phyloP scores from a whole-genome alignment of 1,140 invertebrate species.

The Hermetia illucens region DNA sequence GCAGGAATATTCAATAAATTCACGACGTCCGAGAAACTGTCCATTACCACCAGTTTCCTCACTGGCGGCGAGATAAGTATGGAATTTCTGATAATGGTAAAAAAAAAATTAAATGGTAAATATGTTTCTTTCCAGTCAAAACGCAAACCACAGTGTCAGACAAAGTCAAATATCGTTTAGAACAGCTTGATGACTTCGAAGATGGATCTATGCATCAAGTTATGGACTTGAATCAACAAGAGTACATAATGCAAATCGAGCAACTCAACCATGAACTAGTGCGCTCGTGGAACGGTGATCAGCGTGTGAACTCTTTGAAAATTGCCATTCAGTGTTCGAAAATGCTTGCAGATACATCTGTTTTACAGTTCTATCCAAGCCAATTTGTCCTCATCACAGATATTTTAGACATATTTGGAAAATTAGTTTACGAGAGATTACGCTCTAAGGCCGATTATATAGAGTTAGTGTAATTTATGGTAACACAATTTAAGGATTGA shows the following conservation, averaged over 20 bases:
- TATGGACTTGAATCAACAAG: slow-evolving; percentile 80
- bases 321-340: slow-evolving; percentile 95
- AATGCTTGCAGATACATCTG: slow-evolving; percentile 73
- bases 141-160: slow-evolving; percentile 66
- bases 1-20: slow-evolving; percentile 68
- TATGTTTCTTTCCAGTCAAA: slow-evolving; percentile 41
- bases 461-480: slow-evolving; percentile 32
- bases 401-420: slow-evolving; percentile 89
- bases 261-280: slow-evolving; percentile 81
- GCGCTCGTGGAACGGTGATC: slow-evolving; percentile 83
- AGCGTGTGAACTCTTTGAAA: slow-evolving; percentile 90
- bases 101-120: slow-evolving; percentile 2
- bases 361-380: slow-evolving; percentile 91
- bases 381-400: slow-evolving; percentile 95
- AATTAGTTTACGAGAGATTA: slow-evolving; percentile 78
- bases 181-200: slow-evolving; percentile 91
- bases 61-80: slow-evolving; percentile 65
- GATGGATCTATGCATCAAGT: slow-evolving; percentile 76
- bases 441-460: slow-evolving; percentile 59
- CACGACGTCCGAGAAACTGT: slow-evolving; percentile 82
- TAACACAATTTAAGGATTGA: no score
- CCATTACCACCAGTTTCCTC: slow-evolving; percentile 77
- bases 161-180: slow-evolving; percentile 78
- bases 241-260: slow-evolving; percentile 78
- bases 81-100: slow-evolving; percentile 5